Conservation (phyloP, 92 coral and sea anemone species). For the Isaurus tuberculatus region DNA sequence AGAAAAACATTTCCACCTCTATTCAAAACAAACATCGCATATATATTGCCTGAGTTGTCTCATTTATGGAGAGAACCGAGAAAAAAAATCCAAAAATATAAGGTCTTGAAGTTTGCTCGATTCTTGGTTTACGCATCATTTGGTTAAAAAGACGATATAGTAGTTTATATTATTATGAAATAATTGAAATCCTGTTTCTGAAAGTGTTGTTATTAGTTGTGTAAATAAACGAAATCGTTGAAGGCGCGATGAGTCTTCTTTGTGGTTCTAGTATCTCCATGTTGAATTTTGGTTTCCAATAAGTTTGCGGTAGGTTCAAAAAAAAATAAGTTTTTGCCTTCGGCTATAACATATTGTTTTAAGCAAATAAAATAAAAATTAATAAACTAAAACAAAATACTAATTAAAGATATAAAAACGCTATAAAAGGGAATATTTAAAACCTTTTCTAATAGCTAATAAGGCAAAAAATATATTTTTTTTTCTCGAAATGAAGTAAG, state of each 20-base stretch:
- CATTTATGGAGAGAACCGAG: not conserved
- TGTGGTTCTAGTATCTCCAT: constrained; percentile 26
- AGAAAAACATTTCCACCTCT: constrained; percentile 57
- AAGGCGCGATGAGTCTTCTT: constrained; percentile 5
- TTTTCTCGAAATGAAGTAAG: not conserved
- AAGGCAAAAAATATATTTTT: not conserved
- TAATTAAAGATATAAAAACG: not conserved
- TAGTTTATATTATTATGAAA: not conserved
- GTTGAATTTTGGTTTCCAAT: not conserved
- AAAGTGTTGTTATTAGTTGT: constrained; percentile 29
- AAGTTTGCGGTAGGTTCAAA: not conserved
- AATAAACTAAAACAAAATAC: constrained; percentile 10
- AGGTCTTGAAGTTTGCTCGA: not conserved
- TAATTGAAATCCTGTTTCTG: constrained; percentile 14
- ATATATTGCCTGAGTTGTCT: not conserved
- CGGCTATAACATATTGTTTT: not conserved
- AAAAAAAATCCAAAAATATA: not conserved
- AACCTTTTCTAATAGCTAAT: not conserved
- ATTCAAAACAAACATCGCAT: constrained; percentile 33
- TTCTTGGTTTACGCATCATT: not conserved
- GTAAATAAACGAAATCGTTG: constrained; percentile 26
- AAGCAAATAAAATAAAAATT: too few relatives aligned
- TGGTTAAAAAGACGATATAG: not conserved
- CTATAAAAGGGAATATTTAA: not conserved
- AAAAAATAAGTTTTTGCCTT: not conserved